Conservation (phyloP, 1,140 invertebrate genomes). For the Megathymus violae region DNA sequence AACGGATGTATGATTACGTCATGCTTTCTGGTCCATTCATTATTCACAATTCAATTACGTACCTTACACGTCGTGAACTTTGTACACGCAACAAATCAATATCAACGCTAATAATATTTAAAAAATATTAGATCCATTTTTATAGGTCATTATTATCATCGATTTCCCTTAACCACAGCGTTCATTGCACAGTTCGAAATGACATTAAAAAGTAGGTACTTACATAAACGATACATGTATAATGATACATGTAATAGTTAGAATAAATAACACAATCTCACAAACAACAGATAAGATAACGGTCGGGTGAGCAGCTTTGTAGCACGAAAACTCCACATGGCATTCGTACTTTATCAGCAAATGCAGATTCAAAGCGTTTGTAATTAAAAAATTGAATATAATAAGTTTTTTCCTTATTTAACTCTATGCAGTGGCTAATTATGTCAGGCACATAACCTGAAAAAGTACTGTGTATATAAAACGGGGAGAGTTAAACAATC, state of each 20-base stretch:
- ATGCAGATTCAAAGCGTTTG: conserved; percentile 7
- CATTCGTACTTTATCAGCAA: conserved; percentile 1
- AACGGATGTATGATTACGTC: conserved; percentile 21
- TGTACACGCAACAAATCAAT: conserved; percentile 25
- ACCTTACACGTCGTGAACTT: conserved; percentile 25
- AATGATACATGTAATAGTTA: conserved; percentile 29
- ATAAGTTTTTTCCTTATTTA: conserved; percentile 29
- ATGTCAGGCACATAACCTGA: conserved; percentile 50
- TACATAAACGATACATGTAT: conserved; percentile 27
- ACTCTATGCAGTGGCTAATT: conserved; percentile 24
- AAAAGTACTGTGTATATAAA: conserved; percentile 38
- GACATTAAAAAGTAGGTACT: conserved; percentile 6
- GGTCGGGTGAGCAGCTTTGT: conserved; percentile 21
- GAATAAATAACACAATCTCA: conserved; percentile 36
- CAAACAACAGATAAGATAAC: conserved; percentile 38
- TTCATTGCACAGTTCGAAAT: conserved; percentile 7
- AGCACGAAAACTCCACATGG: conserved; percentile 11
- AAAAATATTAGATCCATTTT: conserved; percentile 9
- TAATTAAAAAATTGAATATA: conserved; percentile 1
- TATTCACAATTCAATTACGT: conserved; percentile 40
- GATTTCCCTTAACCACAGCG: conserved; percentile 12
- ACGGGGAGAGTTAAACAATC: conserved; percentile 40
- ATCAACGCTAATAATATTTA: conserved; percentile 12
- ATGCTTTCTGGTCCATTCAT: conserved; percentile 35
- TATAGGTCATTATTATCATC: conserved; percentile 1